A percentile compares a stretch with the other conserved stretches of the same genome.
These are phyloP conservation scores for Streptopelia turtur DNA, from an alignment of 2,797 vertebrate species.

Conservation along the genomic window DNA sequence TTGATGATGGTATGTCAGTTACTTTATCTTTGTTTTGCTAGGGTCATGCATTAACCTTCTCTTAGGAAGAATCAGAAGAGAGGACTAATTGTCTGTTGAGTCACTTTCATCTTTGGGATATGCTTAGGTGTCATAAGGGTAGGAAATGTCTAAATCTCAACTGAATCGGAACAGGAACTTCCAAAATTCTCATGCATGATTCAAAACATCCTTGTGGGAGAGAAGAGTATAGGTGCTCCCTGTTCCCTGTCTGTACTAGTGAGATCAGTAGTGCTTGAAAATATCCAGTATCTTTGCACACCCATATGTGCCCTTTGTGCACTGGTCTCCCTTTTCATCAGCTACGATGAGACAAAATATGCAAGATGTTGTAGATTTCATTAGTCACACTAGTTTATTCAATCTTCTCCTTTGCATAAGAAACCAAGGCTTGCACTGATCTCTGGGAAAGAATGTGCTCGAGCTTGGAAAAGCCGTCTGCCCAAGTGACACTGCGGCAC, in stretches of 20 bases:
- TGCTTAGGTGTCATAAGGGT: neutral
- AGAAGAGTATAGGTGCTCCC: neutral
- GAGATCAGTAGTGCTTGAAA: constrained; percentile 39
- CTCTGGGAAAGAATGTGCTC: constrained; percentile 82
- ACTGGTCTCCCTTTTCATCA: constrained; percentile 32
- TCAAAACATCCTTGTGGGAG: neutral
- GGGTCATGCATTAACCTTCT: neutral
- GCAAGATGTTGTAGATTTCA: constrained; percentile 78
- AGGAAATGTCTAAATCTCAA: neutral
- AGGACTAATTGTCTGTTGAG: neutral
- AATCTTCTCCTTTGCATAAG: constrained; percentile 79
- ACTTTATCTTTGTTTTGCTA: neutral
- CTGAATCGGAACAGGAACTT: neutral
- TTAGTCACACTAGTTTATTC: constrained; percentile 80
- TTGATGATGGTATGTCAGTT: neutral
- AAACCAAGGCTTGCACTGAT: constrained; percentile 77
- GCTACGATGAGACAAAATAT: constrained; percentile 61
- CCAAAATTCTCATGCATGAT: neutral
- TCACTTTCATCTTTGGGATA: neutral
- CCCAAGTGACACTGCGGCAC: constrained; percentile 36
- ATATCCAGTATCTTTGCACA: neutral
- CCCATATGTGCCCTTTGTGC: constrained; percentile 59
- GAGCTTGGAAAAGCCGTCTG: constrained; percentile 70
- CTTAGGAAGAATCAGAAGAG: neutral
- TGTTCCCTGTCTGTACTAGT: neutral